phyloP scores from a whole-genome alignment of 2,113 vertebrate species.

The Elachura formosa region DNA sequence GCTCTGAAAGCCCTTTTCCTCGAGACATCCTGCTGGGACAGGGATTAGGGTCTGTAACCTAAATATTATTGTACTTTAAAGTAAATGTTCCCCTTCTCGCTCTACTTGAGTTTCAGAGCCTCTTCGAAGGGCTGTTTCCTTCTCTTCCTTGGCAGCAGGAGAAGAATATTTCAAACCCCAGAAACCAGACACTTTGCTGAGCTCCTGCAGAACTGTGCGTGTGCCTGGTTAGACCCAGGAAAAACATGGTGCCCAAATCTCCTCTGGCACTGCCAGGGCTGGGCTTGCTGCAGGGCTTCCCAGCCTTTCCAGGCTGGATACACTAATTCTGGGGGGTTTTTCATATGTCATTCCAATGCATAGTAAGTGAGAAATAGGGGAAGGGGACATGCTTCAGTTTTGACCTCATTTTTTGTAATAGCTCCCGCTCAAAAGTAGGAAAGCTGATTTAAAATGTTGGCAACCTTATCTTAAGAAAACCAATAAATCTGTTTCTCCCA shows the following conservation, averaged over 20 bases:
- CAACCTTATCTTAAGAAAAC: background rate
- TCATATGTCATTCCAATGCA: background rate
- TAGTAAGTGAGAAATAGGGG: fast-evolving
- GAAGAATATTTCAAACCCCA: background rate
- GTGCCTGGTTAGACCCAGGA: background rate
- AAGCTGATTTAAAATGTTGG: background rate
- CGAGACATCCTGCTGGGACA: background rate
- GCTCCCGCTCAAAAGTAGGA: fast-evolving
- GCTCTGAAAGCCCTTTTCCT: background rate
- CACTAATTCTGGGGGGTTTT: fast-evolving
- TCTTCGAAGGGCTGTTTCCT: constrained; percentile 22
- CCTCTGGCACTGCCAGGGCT: background rate
- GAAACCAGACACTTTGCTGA: background rate
- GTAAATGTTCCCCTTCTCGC: background rate
- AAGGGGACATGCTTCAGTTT: fast-evolving
- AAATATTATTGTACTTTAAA: constrained; percentile 38
- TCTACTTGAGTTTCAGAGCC: constrained; percentile 41
- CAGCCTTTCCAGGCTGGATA: background rate
- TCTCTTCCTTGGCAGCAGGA: background rate
- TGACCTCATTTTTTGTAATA: background rate
- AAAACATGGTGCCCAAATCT: fast-evolving
- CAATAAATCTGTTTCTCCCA: background rate
- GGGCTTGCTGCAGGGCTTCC: background rate
- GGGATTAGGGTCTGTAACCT: constrained; percentile 37
- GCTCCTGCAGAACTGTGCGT: background rate